Evolutionary conservation across 1,140 invertebrate species (phyloP).

Genomic region (Nasonia vitripennis): DNA sequence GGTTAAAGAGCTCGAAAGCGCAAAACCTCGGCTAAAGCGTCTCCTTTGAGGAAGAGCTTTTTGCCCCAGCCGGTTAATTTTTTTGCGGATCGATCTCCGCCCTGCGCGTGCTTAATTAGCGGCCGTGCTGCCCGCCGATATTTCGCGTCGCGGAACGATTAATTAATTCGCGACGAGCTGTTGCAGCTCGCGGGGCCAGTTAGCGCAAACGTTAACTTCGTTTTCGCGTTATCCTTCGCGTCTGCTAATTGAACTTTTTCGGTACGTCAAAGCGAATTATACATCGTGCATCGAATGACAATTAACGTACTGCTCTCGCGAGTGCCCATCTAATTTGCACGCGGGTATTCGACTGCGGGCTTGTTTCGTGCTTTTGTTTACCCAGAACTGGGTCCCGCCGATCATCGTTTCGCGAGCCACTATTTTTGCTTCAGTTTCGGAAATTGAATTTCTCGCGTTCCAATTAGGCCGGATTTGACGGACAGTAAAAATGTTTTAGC

Average conservation of each 20-base stretch:
- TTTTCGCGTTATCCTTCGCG: background rate
- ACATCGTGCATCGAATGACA: background rate
- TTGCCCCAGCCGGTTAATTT: background rate
- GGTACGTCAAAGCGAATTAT: background rate
- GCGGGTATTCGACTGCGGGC: background rate
- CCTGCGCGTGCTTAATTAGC: conserved; percentile 26
- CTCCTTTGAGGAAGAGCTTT: background rate
- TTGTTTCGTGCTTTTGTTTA: background rate
- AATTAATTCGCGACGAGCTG: conserved; percentile 33
- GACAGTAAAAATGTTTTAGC: background rate
- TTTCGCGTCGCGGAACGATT: conserved; percentile 25
- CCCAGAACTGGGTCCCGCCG: too few species aligned
- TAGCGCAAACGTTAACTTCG: conserved; percentile 8
- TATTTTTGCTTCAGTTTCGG: too few species aligned
- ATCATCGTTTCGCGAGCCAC: too few species aligned
- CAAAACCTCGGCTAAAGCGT: background rate
- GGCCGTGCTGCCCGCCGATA: background rate
- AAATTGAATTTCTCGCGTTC: too few species aligned
- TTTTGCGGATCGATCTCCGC: conserved; percentile 7
- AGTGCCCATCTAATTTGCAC: background rate
- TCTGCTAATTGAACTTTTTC: conserved; percentile 35
- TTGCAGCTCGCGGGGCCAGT: background rate
- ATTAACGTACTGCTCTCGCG: background rate
- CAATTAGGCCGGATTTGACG: background rate
- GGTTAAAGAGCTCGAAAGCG: background rate